Base-by-base conservation (phyloP, 53 echinoderm and acorn worm genomes). In the Astropecten irregularis region DNA sequence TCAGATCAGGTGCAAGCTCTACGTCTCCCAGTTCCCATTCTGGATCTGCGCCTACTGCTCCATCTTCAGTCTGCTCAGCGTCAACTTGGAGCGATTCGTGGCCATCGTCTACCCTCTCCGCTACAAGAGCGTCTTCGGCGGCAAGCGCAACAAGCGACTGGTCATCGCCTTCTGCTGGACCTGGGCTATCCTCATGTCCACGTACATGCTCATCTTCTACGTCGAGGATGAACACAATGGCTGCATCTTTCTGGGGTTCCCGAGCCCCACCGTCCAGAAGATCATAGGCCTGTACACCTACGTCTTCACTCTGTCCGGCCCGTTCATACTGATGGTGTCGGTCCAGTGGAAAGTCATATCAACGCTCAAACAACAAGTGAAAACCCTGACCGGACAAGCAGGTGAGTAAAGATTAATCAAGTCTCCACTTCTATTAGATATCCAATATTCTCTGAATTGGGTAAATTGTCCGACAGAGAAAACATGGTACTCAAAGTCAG, bases 31-130 rank as follows among this genome's bases (percentile, higher is more conserved):
- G 28, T 83, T 44, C 46, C 63, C 46, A 13, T 33, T 89, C 54
- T 89, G 89, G 89, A 46, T 46, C 3, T 84, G 68, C 18, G 58
- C 56, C 5, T 7, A 56, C 64, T 66, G 76, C 23, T 89, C 89
- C 4, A 60, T 48, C 11, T 84, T 36, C 19, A 76, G 84, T 66
- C 84, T 89, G 26, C 20, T 84, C n/a, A 64, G n/a, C n/a, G n/a
- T n/a, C n/a, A n/a, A n/a, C n/a, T n/a, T n/a, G n/a, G n/a, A n/a
- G n/a, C n/a, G n/a, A n/a, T n/a, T n/a, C n/a, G n/a, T n/a, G n/a
- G n/a, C n/a, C n/a, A n/a, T n/a, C n/a, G n/a, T n/a, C n/a, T 74
- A 89, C 53, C 89, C 89, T 0, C 74, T 40, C 40, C 21, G 37
- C 21, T 74, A 74, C 74, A 74, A 55, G 42, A 36, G 14, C 2